Conservation (phyloP, 2,888 invertebrate genomes). For the Timema cristinae region DNA sequence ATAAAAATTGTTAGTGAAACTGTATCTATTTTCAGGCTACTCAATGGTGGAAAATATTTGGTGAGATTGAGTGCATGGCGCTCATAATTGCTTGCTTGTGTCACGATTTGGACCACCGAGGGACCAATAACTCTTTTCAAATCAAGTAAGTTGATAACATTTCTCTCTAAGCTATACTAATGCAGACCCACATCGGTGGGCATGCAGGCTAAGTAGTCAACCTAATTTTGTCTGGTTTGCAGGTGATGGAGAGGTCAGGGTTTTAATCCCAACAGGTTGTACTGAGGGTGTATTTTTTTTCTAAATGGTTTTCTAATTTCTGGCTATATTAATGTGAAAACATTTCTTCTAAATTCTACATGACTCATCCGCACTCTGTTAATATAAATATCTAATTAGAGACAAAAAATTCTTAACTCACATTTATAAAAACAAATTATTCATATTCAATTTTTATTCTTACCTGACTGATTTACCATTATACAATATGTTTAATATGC, state of each 20-base stretch:
- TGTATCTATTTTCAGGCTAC: conserved; percentile 62
- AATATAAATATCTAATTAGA: neutral
- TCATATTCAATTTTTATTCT: too few relatives aligned
- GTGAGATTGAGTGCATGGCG: conserved; percentile 86
- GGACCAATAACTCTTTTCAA: conserved; percentile 97
- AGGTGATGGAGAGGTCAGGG: too few relatives aligned
- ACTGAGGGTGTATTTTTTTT: too few relatives aligned
- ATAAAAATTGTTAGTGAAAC: neutral
- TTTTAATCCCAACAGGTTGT: too few relatives aligned
- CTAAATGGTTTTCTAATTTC: too few relatives aligned
- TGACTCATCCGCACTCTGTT: neutral
- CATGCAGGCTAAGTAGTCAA: too few relatives aligned
- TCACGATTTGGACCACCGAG: conserved; percentile 93
- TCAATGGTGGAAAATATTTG: conserved; percentile 90
- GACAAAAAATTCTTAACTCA: too few relatives aligned
- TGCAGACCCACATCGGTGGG: neutral
- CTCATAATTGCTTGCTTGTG: conserved; percentile 90
- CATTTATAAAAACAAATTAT: too few relatives aligned
- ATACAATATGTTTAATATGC: too few relatives aligned
- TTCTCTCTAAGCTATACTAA: neutral
- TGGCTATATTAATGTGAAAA: neutral
- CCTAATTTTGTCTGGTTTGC: too few relatives aligned
- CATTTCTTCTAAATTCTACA: neutral
- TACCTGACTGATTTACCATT: too few relatives aligned
- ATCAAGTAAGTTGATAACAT: conserved; percentile 68